phyloP scores from a whole-genome alignment of 2,113 vertebrate genomes.

The Montifringilla adamsi region DNA sequence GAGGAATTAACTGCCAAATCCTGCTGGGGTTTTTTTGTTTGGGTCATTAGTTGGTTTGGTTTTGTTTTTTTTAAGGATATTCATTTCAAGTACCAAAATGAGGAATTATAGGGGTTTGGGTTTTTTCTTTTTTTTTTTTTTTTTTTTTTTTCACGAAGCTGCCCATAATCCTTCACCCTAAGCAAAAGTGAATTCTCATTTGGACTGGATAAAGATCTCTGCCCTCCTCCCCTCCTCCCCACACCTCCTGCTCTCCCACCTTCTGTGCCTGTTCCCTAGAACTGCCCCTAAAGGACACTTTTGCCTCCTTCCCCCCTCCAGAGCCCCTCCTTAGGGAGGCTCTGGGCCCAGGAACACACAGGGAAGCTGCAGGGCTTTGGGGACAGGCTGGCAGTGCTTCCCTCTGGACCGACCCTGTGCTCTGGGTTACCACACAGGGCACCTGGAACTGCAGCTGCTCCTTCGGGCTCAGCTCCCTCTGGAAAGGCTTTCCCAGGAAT shows the following conservation, averaged over 20 bases:
- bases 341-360: background rate
- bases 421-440: background rate
- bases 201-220: background rate
- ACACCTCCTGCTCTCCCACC: background rate
- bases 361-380: background rate
- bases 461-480: slow-evolving; percentile 9
- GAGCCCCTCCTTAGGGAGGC: background rate
- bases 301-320: background rate
- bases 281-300: background rate
- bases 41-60: background rate
- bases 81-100: background rate
- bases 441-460: slow-evolving; percentile 26
- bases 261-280: background rate
- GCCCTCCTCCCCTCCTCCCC: background rate
- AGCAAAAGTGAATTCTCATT: background rate
- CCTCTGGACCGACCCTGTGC: background rate
- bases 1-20: slow-evolving; percentile 27
- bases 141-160: background rate
- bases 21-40: background rate
- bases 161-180: background rate
- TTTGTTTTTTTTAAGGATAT: background rate
- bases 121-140: fast-evolving
- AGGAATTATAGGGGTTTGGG: background rate
- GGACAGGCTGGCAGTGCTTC: background rate
- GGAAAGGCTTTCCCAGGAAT: slow-evolving; percentile 29